These are phyloP conservation scores for Calephelis perditalis DNA, from an alignment of 2,888 invertebrate species.

Conservation along the genomic window DNA sequence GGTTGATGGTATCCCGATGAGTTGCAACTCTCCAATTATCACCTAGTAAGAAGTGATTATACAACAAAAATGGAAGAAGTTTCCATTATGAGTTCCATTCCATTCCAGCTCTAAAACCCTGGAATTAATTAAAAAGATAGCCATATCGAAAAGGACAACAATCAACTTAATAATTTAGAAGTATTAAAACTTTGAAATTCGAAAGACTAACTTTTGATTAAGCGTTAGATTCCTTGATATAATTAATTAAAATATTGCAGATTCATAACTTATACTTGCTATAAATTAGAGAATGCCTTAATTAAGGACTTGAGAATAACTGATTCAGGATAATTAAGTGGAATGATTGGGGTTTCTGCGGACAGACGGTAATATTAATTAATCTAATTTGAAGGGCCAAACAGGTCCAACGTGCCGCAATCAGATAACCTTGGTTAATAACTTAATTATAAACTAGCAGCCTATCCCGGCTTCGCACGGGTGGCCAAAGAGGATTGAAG, in stretches of 20 bases:
- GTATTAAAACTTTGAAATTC: background rate
- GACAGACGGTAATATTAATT: slow-evolving; percentile 1
- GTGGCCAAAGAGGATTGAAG: too few relatives aligned
- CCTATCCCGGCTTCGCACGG: too few relatives aligned
- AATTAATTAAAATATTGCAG: background rate
- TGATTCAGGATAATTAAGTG: slow-evolving; percentile 9
- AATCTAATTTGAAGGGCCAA: background rate
- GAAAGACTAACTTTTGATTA: background rate
- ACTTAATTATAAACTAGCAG: too few relatives aligned
- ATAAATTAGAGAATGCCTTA: slow-evolving; percentile 7
- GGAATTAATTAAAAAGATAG: too few relatives aligned
- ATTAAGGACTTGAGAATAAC: slow-evolving; percentile 7
- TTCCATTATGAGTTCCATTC: too few relatives aligned
- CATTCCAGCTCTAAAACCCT: too few relatives aligned
- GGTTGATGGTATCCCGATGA: too few relatives aligned
- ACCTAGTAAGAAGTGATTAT: too few relatives aligned
- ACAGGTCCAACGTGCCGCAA: background rate
- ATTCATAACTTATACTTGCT: slow-evolving; percentile 5
- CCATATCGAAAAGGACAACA: too few relatives aligned
- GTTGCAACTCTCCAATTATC: too few relatives aligned
- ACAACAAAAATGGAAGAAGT: too few relatives aligned
- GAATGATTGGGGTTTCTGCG: slow-evolving; percentile 1
- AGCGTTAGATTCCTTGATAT: background rate
- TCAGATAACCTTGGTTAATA: background rate
- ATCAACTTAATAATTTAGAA: background rate